Base-by-base conservation (phyloP, 2,888 invertebrate species). In the Apoda limacodes region DNA sequence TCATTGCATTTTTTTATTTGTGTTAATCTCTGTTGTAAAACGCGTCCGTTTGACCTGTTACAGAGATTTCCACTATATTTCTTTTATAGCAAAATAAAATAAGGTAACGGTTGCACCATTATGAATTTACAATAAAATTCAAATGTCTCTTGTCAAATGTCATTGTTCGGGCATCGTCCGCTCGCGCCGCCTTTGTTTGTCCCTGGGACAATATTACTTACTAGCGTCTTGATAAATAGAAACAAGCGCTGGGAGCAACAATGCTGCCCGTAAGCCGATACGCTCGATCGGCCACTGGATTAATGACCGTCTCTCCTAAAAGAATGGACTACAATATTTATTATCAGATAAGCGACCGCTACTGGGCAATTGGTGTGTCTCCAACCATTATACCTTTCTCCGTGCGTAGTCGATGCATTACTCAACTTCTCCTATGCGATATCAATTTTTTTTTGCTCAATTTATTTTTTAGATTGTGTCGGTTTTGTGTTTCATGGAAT, bases 321-420 rank as follows among this genome's bases (percentile, higher is more conserved):
- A 80, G 78, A 80, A 80, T 76, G 74, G 72, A 63, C 69, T 60
- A 69, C 68, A 75, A 78, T 78, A 78, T 80, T 78, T 78, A 76
- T 78, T 75, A 80, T 80, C 75, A 68, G 80, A 80, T 80, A 76
- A 71, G 65, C 60, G 59, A 36, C 52, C 57, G 78, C 80, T 80
- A 80, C 80, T 56, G 78, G 71, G 66, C 67, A 70, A 76, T 75
- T 70, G 72, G 68, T 71, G 62, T 72, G 75, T 72, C 71, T 58
- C 64, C 52, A 50, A 53, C 68, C 66, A 74, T 74, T 72, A 67
- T 70, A 68, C 66, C 48, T 52, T 51, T 52, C 58, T 55, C 55
- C 48, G 54, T 60, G 66, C 64, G 64, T 65, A 60, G 60, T 50
- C 66, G 63, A 59, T 67, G 67, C 74, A 78, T 78, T 76, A 76